Conservation (phyloP, 2,797 vertebrate genomes). For the Anguilla megastoma region DNA sequence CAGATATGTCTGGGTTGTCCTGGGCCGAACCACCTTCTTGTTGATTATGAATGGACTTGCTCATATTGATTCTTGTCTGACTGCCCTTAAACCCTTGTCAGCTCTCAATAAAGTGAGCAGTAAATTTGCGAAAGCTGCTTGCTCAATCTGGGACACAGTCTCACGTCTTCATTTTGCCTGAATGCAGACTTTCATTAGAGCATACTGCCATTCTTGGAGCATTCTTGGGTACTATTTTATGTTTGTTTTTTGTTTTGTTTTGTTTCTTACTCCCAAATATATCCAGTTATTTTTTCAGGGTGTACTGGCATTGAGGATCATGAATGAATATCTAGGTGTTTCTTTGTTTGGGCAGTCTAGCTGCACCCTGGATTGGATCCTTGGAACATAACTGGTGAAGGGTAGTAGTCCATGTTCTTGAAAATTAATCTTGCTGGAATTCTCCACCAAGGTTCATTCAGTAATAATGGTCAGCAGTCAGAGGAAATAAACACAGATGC, state of each 20-base stretch:
- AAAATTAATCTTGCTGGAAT: too few species aligned
- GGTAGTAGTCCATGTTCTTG: too few species aligned
- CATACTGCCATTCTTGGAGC: neutral
- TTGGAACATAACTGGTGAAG: neutral
- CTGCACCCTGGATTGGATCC: neutral
- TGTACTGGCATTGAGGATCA: neutral
- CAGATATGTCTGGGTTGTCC: neutral
- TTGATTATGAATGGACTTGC: constrained; percentile 35
- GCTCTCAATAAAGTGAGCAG: constrained; percentile 55
- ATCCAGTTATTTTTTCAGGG: neutral
- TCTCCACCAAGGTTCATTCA: neutral
- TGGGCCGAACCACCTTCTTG: constrained; percentile 25
- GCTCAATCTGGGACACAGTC: constrained; percentile 37
- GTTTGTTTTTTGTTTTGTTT: neutral
- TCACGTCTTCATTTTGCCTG: constrained; percentile 12
- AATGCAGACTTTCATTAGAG: neutral
- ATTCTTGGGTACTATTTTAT: neutral
- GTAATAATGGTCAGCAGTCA: neutral
- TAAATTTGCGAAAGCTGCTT: constrained; percentile 42
- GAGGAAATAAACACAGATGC: too few species aligned
- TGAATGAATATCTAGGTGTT: neutral
- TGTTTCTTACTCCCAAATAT: neutral
- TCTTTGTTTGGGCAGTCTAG: neutral
- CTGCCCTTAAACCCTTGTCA: constrained; percentile 38
- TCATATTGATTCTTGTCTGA: constrained; percentile 34